Percentiles rank a stretch among this genome's conserved stretches.
Conservation (phyloP, 2,888 invertebrate genomes). For the Watsonalla binaria region DNA sequence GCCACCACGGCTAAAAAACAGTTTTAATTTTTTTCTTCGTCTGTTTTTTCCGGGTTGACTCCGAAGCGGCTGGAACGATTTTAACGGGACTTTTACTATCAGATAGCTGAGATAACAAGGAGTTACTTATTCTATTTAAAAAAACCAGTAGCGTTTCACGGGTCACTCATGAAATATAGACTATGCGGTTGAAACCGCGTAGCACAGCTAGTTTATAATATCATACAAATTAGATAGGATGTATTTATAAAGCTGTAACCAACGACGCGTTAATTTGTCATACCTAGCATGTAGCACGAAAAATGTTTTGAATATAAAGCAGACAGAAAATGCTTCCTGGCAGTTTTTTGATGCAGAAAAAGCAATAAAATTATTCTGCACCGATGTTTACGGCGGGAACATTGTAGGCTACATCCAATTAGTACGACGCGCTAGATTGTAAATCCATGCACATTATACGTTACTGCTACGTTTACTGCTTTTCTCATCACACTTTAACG, state of each 20-base stretch:
- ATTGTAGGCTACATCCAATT: conserved; percentile 59
- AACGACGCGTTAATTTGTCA: not conserved
- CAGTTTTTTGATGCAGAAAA: conserved; percentile 32
- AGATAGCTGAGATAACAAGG: too few species aligned
- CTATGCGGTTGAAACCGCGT: too few species aligned
- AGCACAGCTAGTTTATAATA: too few species aligned
- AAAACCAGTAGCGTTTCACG: too few species aligned
- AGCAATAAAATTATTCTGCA: conserved; percentile 35
- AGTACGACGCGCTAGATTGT: conserved; percentile 47
- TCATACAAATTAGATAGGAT: too few species aligned
- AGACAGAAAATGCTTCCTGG: not conserved
- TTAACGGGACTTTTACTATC: too few species aligned
- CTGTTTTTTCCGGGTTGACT: too few species aligned
- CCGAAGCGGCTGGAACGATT: too few species aligned
- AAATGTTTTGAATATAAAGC: not conserved
- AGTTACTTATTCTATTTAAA: too few species aligned
- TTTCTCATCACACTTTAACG: not conserved
- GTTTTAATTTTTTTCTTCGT: too few species aligned
- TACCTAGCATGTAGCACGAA: not conserved
- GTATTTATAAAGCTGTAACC: not conserved
- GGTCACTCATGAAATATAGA: too few species aligned
- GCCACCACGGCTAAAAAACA: too few species aligned
- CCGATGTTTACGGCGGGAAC: conserved; percentile 36
- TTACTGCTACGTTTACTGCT: conserved; percentile 3
- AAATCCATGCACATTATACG: conserved; percentile 32